Base-by-base conservation (phyloP, 1,140 invertebrate genomes). In the Conus ventricosus region DNA sequence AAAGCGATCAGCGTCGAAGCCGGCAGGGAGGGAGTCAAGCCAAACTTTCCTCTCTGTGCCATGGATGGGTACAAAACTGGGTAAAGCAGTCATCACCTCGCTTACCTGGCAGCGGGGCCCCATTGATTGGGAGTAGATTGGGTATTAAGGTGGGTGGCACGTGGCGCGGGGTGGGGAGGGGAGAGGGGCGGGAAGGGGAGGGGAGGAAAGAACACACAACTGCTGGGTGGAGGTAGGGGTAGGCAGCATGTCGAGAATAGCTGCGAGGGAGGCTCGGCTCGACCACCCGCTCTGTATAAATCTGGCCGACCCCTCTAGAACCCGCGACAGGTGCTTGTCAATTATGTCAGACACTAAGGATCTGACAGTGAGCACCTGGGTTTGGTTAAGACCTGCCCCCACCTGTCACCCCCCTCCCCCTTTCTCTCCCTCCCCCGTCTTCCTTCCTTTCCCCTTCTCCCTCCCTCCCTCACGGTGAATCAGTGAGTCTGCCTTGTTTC, bases 261-360 rank as follows among this genome's bases (percentile, higher is more conserved):
- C 67, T 71, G 67, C 67, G 20, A 71, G 67, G 17, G 17, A n/a
- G 23, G 67, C 20, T 71, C 67, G 51, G 80, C 80, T 51, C 27
- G 80, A 23, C 80, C 80, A 81, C 80, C 80, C 80, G 80, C 80
- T 51, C 23, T 54, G 80, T 81, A 81, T 54, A 54, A 53, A 81
- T 81, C 80, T 11, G 27, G 80, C 51, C 80, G 13, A 53, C 80
- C 80, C 80, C 20, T 71, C 67, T 71, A 71, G 67, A 71, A 71
- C 67, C 67, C 67, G 67, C 39, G 80, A 81, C 80, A 81, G 80
- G 80, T 81, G 80, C 80, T 81, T 81, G 80, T 81, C 80, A 81
- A 81, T 81, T 81, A 81, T 81, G 80, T 81, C 80, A 81, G 80
- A 81, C 80, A 54, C 80, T 81, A 51, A 54, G 80, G 80, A 51